Evolutionary conservation across 2,113 vertebrate species (phyloP), one percentile per base, ranked within the genome.

Genomic region (Eudyptes chrysolophus): DNA sequence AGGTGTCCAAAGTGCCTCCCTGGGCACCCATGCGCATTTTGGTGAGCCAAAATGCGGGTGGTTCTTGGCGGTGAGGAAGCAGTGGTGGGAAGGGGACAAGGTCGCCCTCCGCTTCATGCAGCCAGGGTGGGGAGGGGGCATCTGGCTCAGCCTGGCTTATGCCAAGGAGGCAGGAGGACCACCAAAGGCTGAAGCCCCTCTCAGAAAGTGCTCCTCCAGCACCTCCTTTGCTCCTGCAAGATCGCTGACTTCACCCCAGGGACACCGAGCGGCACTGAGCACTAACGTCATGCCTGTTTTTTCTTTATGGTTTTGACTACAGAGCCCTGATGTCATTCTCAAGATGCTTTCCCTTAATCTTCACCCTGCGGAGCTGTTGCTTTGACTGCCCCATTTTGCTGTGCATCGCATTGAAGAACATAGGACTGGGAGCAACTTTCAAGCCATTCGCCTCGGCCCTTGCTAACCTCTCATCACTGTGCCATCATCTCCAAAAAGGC

Each of bases 231-330:
- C 76, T 90, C 44, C 72, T 91, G 70, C 13, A 34, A 38, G 87
- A 80, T 65, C 24, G 1, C 40, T 95, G 91, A 84, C 89, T 91
- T 90, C 77, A 84, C 13, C n/a, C 13, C 1, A 11, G 77, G 61
- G 79, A 78, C 74, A 72, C 7, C 0, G 4, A 92, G 58, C 9
- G 5, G 57, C 70, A 76, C 65, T 0, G 3, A 88, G 88, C n/a
- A 32, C 44, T 86, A 83, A 94, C 2, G 2, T 88, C 81, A 91
- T 76, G 78, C n/a, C 46, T 5, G 0, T 72, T 92, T 76, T 92
- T 94, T 38, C 95, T 86, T 93, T 83, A 46, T 54, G 58, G 54
- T 95, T 95, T 87, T 97, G 86, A 86, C 93, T 94, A 81, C 64
- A 79, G 88, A 88, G 46, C 49, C 65, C 26, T 1, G 19, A 16